Percentiles rank a stretch among this genome's conserved stretches.
Evolutionary conservation across 2,797 vertebrate species (phyloP).

Genomic region (Oreortyx pictus): DNA sequence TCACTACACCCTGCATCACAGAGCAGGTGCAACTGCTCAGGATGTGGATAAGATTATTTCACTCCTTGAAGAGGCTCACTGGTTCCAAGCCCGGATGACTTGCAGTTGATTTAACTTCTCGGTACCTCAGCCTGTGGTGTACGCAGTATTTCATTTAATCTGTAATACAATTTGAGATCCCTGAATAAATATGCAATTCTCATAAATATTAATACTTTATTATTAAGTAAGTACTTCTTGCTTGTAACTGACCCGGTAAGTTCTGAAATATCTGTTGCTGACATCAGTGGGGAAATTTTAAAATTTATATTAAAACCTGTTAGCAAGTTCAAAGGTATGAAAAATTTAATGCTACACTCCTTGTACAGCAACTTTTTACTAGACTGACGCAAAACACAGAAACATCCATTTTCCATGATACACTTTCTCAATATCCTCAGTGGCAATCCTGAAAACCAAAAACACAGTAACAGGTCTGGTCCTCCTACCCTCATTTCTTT

Average conservation of each 20-base stretch:
- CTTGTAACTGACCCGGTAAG: conserved; percentile 55
- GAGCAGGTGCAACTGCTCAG: not conserved
- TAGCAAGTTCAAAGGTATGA: conserved; percentile 46
- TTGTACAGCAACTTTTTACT: conserved; percentile 18
- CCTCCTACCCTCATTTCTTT: not conserved
- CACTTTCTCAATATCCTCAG: not conserved
- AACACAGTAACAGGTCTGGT: not conserved
- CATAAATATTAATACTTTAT: conserved; percentile 72
- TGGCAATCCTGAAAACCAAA: not conserved
- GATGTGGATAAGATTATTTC: not conserved
- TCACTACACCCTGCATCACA: not conserved
- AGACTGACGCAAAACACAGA: not conserved
- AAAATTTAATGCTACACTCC: not conserved
- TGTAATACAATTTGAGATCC: conserved; percentile 39
- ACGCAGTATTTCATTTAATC: conserved; percentile 55
- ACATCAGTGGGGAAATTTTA: conserved; percentile 40
- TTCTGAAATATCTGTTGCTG: conserved; percentile 35
- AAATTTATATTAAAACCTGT: conserved; percentile 51
- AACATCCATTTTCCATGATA: conserved; percentile 38
- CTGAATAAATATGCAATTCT: conserved; percentile 58
- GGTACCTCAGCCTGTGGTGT: not conserved
- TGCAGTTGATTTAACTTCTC: conserved; percentile 40
- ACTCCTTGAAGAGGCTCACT: conserved; percentile 16
- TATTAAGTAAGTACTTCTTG: conserved; percentile 61
- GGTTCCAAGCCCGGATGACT: not conserved